Evolutionary conservation across 2,888 invertebrate species (phyloP), one percentile per base, ranked within the genome.

Genomic region (Agrenia bidenticulata): DNA sequence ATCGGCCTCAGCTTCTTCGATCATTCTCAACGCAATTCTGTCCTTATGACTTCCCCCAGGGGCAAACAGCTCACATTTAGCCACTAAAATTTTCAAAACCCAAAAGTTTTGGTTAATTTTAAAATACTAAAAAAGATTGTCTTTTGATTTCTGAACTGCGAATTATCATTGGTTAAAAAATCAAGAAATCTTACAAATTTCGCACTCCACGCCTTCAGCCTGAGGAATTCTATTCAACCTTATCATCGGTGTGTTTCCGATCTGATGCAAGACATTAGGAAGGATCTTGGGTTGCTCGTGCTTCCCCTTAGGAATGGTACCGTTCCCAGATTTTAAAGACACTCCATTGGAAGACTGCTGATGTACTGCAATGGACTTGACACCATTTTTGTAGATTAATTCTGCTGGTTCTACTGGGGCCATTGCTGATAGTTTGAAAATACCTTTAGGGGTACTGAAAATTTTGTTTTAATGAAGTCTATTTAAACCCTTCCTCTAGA

Each of bases 11-110:
- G 76, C 76, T 49, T 74, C 69, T 66, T 73, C 72, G 59, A 76
- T 73, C 73, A 77, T 74, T 59, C 68, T 55, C 77, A 88, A 85
- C 0, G 89, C 98, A 78, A 99, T 98, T 59, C 96, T 85, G 79
- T 96, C 96, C 79, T 97, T 97, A 0, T 95, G 90, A 24, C 94
- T 97, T 15, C 99, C 99, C 60, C 98, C 98, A 54, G 99, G 94
- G 81, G 96, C 99, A 77, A 97, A 83, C 79, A 87, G 98, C 82
- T 99, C 99, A 81, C 97, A 98, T 84, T 99, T 99, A 58, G 87
- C 98, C 84, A 92, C 96, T 97, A 79, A 69, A 81, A 64, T 37
- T 53, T 53, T 45, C 4, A 15, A 17, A 17, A 45, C n/a, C 15
- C 9, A 11, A 11, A 15, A 11, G 19, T 49, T 17, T n/a, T n/a